Conservation (phyloP, 2,888 invertebrate genomes). For the Formica aserva region DNA sequence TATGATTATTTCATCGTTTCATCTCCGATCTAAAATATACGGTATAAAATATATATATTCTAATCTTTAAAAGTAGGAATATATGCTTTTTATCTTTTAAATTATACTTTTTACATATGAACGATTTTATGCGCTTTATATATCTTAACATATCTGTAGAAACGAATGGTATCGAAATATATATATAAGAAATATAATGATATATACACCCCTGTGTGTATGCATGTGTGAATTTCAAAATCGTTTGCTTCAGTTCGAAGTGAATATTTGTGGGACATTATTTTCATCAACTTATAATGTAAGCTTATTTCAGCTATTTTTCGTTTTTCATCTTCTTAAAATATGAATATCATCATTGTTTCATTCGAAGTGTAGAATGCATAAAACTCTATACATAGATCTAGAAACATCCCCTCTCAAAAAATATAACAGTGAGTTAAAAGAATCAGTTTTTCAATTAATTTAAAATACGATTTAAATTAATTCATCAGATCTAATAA, state of each 20-base stretch:
- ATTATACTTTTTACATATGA: not conserved
- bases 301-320: not conserved
- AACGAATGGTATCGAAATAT: not conserved
- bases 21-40: slow-evolving; percentile 16
- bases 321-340: not conserved
- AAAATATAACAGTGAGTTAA: not conserved
- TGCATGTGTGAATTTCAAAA: not conserved
- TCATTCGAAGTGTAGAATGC: not conserved
- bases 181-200: slow-evolving; percentile 26
- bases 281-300: not conserved
- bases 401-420: not conserved
- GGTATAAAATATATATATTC: not conserved
- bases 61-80: not conserved
- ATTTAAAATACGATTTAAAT: not conserved
- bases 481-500: not conserved
- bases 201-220: not conserved
- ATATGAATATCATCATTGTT: not conserved
- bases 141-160: not conserved
- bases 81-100: not conserved
- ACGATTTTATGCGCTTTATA: too few relatives aligned
- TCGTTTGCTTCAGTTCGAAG: not conserved
- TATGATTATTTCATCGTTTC: slow-evolving; percentile 63
- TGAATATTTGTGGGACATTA: not conserved
- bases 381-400: not conserved
- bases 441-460: not conserved